Evolutionary conservation across 2,797 vertebrate species (phyloP).

Genomic region (Diplodus sargus): DNA sequence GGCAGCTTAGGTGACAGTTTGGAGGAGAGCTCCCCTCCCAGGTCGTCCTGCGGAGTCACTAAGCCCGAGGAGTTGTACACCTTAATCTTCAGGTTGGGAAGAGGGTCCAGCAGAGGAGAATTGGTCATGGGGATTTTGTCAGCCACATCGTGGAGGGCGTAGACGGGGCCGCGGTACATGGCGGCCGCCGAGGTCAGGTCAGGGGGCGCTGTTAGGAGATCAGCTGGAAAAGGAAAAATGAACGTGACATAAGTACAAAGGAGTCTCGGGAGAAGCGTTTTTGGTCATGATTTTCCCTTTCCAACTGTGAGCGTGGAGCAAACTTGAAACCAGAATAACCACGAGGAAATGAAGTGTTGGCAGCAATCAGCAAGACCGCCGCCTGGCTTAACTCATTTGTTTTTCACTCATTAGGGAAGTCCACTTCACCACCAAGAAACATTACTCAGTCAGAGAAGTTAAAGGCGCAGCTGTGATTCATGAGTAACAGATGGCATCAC

Average conservation of each 20-base stretch:
- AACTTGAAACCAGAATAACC: conserved; percentile 49
- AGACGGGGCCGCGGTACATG: conserved; percentile 96
- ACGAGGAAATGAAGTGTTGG: conserved; percentile 54
- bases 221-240: conserved; percentile 75
- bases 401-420: conserved; percentile 72
- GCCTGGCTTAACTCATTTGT: conserved; percentile 56
- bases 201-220: conserved; percentile 94
- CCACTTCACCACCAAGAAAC: conserved; percentile 65
- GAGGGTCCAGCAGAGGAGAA: conserved; percentile 95
- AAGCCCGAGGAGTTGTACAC: conserved; percentile 95
- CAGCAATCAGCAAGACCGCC: conserved; percentile 54
- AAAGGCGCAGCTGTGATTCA: conserved; percentile 73
- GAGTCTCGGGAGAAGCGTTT: neutral
- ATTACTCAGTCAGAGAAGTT: conserved; percentile 70
- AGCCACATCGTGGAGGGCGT: conserved; percentile 95
- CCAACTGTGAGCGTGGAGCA: conserved; percentile 8
- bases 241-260: conserved; percentile 1
- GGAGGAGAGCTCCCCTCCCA: conserved; percentile 91
- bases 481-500: conserved; percentile 81
- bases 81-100: conserved; percentile 98
- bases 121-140: conserved; percentile 99
- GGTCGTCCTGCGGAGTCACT: conserved; percentile 95
- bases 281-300: neutral
- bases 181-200: conserved; percentile 97
- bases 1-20: conserved; percentile 95